These are phyloP conservation scores for Acropternis orthonyx DNA, from an alignment of 2,797 vertebrate genomes.

Conservation along the genomic window DNA sequence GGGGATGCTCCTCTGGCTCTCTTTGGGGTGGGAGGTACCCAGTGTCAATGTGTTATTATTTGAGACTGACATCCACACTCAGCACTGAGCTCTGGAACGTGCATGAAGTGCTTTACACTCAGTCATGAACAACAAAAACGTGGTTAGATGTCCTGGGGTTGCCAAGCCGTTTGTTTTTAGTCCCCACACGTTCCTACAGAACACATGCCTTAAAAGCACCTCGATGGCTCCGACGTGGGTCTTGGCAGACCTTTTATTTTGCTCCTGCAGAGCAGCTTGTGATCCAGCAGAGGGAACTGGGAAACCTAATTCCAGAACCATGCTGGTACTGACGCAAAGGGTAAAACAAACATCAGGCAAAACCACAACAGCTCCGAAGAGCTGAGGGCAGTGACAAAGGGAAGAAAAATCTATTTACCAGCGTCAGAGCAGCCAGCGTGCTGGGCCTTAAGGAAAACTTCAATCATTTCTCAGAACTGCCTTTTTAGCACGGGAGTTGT, in stretches of 20 bases:
- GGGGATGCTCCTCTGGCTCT: not conserved
- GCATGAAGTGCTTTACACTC: not conserved
- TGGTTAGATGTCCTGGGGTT: not conserved
- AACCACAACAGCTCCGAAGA: not conserved
- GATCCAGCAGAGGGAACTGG: constrained; percentile 66
- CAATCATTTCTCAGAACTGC: not conserved
- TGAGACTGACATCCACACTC: not conserved
- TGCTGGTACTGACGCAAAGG: constrained; percentile 56
- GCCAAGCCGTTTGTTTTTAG: constrained; percentile 16
- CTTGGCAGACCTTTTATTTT: constrained; percentile 48
- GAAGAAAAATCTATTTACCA: not conserved
- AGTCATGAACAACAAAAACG: not conserved
- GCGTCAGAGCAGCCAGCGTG: not conserved
- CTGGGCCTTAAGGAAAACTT: not conserved
- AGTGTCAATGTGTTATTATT: not conserved
- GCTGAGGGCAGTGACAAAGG: not conserved
- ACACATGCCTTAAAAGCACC: not conserved
- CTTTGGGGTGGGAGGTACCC: not conserved
- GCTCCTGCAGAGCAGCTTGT: constrained; percentile 54
- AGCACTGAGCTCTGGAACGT: not conserved
- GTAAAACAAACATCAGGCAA: constrained; percentile 27
- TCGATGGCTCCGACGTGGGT: not conserved
- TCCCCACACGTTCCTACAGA: not conserved
- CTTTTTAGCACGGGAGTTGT: not conserved
- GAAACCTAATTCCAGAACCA: constrained; percentile 55